Base-by-base conservation (phyloP, 2,797 vertebrate species). In the Sphenodon punctatus region DNA sequence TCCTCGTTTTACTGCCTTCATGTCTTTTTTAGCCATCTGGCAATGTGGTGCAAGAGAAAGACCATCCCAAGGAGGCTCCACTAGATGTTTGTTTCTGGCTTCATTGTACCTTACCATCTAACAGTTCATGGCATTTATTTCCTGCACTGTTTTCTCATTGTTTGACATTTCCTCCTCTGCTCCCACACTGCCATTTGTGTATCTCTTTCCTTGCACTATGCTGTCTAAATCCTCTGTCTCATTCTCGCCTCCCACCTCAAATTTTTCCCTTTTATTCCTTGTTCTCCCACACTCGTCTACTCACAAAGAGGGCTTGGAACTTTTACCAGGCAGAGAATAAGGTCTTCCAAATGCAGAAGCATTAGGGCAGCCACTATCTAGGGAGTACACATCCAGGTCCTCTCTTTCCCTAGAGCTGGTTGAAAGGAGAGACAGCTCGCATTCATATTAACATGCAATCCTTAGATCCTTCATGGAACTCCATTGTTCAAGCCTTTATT, bases 231-330 rank as follows among this genome's bases (percentile, higher is more conserved):
- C 69, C 75, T 59, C 32, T 78, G 46, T 34, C 56, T 46, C 25
- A 51, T 5, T 6, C 39, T 25, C 12, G n/a, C 30, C 27, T 78
- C 43, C 77, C 4, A 30, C 49, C 25, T 66, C 55, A 60, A 66
- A 80, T 22, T 25, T 64, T 63, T 63, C 36, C 46, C 6, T 76
- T 83, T 70, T 45, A n/a, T n/a, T n/a, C 48, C 75, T 23, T 58
- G 32, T 15, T 59, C 2, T 16, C 11, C 64, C 53, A 10, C 23
- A n/a, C 39, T 67, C 77, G 84, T 16, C 19, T 15, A 39, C 45
- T 2, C 27, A 14, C 32, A 84, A 80, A 82, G 75, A 79, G 48
- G 72, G 30, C 8, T 27, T 61, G 49, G 65, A 89, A 86, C 53
- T 39, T 55, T 25, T 71, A n/a, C 60, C 59, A 0, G 6, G n/a